Evolutionary conservation across 2,888 invertebrate genomes (phyloP).

Genomic region (Coremacera marginata): DNA sequence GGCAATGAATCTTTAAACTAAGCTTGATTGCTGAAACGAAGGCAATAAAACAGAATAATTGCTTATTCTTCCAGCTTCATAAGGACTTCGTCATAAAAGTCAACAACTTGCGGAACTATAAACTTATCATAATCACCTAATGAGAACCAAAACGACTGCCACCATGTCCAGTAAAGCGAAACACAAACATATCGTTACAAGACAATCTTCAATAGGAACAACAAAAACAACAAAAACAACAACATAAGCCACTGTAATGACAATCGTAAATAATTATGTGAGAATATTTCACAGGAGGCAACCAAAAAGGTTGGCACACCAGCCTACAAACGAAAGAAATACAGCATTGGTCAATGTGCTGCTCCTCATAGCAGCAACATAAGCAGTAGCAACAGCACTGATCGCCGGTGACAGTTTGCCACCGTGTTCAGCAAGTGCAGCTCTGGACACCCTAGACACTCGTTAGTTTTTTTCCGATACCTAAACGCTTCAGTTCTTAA

Average conservation of each 20-base stretch:
- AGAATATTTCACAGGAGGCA: slow-evolving; percentile 50
- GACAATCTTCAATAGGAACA: slow-evolving; percentile 24
- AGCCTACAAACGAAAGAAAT: slow-evolving; percentile 39
- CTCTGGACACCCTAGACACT: background rate
- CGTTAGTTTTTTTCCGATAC: background rate
- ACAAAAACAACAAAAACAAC: slow-evolving; percentile 3
- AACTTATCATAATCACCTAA: slow-evolving; percentile 33
- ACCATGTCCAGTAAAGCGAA: background rate
- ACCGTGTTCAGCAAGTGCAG: background rate
- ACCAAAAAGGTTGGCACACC: background rate
- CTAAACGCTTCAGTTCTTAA: background rate
- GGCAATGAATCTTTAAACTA: too few species aligned
- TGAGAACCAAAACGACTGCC: slow-evolving; percentile 2
- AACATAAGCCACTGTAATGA: slow-evolving; percentile 49
- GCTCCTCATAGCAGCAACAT: background rate
- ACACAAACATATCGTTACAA: background rate
- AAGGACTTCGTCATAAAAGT: slow-evolving; percentile 10
- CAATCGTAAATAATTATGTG: slow-evolving; percentile 66
- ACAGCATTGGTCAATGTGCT: background rate
- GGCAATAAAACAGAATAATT: background rate
- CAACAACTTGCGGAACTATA: background rate
- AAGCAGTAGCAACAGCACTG: background rate
- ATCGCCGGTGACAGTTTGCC: slow-evolving; percentile 22
- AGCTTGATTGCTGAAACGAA: too few species aligned
- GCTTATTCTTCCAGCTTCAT: background rate